Evolutionary conservation across 2,888 invertebrate genomes (phyloP), one percentile per base, ranked within the genome.

Genomic region (Cloeon dipterum): DNA sequence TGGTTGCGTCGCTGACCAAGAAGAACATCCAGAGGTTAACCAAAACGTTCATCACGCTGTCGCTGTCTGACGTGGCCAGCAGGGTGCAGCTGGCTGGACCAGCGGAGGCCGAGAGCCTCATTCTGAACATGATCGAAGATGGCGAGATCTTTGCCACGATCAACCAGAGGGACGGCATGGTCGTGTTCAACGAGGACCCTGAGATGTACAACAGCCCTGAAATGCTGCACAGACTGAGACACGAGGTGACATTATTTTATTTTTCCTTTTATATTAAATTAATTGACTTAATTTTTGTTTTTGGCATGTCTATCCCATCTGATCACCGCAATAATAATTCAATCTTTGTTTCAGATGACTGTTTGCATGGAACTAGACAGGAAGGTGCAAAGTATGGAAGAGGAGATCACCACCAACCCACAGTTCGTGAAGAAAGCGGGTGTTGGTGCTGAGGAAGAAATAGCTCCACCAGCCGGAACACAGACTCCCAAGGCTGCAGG

Each of bases 161-260:
- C 45, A 91, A 93, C 61, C 88, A 93, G 61, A 86, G 85, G 57
- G 93, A 94, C 59, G 93, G 94, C 11, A 94, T 94, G 93, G 93
- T 96, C 13, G 70, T 88, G 37, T 96, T 96, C 55, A 73, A 85
- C 47, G 93, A 94, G 51, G 86, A 85, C 56, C 91, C 91, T 8
- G 91, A 93, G 54, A 89, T 88, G 55, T 93, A 83, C 55, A 82
- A 88, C 48, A 82, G 85, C 42, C 81, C 88, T 1, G 70, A 72
- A 50, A 89, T 91, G 61, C 64, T 94, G 50, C 73, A 77, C 48
- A 71, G 77, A 43, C 59, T 94, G 41, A 88, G 93, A 59, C 73
- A 77, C 50, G 61, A 66, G 55, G 66, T 65, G 50, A 44, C 40
- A 41, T 33, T 34, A 17, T 34, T 5, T 26, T 29, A 17, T 5